Evolutionary conservation across 35 echinoderm and acorn worm species (phyloP).

Genomic region (Stichopus chloronotus): DNA sequence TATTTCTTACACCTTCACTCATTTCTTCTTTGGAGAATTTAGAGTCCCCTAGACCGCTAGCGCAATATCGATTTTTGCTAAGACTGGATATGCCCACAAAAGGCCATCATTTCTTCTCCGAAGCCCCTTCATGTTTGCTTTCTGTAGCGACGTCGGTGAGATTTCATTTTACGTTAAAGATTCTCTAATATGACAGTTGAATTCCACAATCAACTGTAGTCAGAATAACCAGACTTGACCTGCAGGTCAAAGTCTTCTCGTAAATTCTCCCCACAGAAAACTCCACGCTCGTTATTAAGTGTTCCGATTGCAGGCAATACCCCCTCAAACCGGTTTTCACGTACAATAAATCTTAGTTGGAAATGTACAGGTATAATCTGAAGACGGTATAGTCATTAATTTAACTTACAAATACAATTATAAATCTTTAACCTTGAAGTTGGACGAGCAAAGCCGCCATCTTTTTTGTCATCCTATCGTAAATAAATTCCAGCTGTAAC

Average conservation of each 20-base stretch:
- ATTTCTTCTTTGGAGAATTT: too few relatives aligned
- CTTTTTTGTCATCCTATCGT: neutral
- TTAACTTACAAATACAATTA: neutral
- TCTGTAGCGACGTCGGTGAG: neutral
- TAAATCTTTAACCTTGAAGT: neutral
- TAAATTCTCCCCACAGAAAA: neutral
- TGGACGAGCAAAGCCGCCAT: neutral
- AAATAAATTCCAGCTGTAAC: neutral
- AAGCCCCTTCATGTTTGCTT: neutral
- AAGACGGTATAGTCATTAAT: neutral
- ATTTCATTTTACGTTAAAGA: neutral
- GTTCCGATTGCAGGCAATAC: neutral
- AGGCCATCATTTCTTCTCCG: neutral
- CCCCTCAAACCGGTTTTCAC: neutral
- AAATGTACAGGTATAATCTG: neutral
- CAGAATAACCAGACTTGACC: neutral
- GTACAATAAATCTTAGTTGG: neutral
- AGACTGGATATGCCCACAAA: neutral
- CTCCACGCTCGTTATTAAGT: neutral
- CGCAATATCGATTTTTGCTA: too few relatives aligned
- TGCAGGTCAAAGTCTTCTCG: neutral
- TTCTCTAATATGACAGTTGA: slow-evolving; percentile 11
- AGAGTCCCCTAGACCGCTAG: too few relatives aligned
- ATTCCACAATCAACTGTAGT: neutral
- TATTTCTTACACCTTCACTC: too few relatives aligned